phyloP scores from a whole-genome alignment of 2,797 vertebrate species.

The Ctenopoma kingsleyae region DNA sequence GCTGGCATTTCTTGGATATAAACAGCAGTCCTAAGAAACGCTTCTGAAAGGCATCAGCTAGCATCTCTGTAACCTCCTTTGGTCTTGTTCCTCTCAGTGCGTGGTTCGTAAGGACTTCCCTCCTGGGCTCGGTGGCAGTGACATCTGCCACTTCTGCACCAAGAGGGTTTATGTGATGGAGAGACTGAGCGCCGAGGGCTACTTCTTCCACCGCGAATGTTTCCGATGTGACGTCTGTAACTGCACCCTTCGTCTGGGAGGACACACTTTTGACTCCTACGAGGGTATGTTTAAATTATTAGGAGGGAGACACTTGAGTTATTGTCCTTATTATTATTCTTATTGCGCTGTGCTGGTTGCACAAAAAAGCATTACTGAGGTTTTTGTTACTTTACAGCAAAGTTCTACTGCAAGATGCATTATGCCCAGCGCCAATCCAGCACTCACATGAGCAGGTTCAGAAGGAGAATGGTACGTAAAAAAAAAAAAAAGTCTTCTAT shows the following conservation, averaged over 20 bases:
- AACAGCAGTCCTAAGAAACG: not conserved
- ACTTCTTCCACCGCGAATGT: conserved; percentile 96
- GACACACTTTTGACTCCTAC: conserved; percentile 89
- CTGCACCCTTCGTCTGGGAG: conserved; percentile 90
- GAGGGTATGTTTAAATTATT: conserved; percentile 84
- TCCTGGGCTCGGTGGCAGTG: conserved; percentile 89
- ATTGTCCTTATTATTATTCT: not conserved
- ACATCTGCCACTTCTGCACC: conserved; percentile 94
- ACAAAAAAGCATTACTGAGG: not conserved
- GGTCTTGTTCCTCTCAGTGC: conserved; percentile 78
- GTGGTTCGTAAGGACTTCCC: conserved; percentile 85
- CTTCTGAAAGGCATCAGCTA: rapidly evolving
- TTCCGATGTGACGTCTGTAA: conserved; percentile 93
- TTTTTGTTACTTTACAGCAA: conserved; percentile 79
- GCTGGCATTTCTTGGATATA: conserved; percentile 2
- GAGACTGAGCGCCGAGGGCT: conserved; percentile 92
- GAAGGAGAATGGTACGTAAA: conserved; percentile 83
- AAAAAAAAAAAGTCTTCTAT: too few relatives aligned
- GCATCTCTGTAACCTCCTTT: not conserved
- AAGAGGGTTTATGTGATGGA: conserved; percentile 97
- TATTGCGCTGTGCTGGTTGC: not conserved
- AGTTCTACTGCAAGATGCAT: conserved; percentile 96
- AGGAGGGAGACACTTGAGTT: not conserved
- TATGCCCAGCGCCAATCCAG: conserved; percentile 88
- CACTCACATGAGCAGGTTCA: conserved; percentile 73